A percentile compares a stretch with the other conserved stretches of the same genome.
phyloP scores from a whole-genome alignment of 2,113 vertebrate genomes.

The Anas platyrhynchos region DNA sequence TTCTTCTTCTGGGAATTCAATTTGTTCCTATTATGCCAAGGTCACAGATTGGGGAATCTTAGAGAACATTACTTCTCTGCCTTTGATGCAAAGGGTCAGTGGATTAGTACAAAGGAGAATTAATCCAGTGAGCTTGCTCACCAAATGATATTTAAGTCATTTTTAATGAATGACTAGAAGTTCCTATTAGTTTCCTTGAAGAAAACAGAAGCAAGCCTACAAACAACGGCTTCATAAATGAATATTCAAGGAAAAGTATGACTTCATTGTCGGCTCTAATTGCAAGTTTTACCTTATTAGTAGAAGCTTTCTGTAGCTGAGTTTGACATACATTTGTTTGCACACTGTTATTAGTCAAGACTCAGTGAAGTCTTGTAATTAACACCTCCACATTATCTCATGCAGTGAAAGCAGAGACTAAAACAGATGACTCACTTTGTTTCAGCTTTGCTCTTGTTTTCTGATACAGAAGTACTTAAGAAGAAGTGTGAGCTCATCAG shows the following conservation, averaged over 20 bases:
- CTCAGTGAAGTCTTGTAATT: conserved; percentile 83
- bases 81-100: conserved; percentile 80
- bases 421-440: conserved; percentile 85
- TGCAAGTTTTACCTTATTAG: conserved; percentile 84
- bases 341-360: conserved; percentile 86
- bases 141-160: conserved; percentile 77
- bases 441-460: conserved; percentile 83
- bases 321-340: conserved; percentile 85
- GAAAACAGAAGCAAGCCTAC: conserved; percentile 69
- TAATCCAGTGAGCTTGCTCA: conserved; percentile 74
- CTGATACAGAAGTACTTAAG: conserved; percentile 79
- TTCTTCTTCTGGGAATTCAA: conserved; percentile 78
- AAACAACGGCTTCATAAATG: conserved; percentile 79
- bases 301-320: conserved; percentile 79
- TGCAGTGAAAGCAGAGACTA: conserved; percentile 81
- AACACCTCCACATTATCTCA: conserved; percentile 86
- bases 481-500: conserved; percentile 77
- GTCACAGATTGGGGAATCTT: conserved; percentile 74
- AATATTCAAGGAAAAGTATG: conserved; percentile 80
- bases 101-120: conserved; percentile 80
- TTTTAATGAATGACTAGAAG: conserved; percentile 76
- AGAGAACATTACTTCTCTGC: conserved; percentile 68
- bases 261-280: conserved; percentile 83
- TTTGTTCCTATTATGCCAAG: conserved; percentile 77
- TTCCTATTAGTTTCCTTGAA: conserved; percentile 73